These are phyloP conservation scores for Mus caroli DNA, from an alignment of 2,797 vertebrate genomes.

Conservation along the genomic window DNA sequence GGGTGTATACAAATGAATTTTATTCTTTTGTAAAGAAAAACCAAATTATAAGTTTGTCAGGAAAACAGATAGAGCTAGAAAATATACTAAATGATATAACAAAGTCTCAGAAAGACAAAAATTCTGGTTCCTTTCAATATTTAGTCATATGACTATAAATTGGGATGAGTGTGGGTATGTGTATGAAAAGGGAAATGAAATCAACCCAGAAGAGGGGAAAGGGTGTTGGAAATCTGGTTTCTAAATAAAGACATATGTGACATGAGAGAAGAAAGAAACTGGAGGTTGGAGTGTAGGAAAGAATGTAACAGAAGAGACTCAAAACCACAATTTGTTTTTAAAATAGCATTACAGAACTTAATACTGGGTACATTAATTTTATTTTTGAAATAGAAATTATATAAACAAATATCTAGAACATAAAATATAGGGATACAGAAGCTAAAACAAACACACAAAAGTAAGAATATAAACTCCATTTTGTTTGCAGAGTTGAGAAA, in stretches of 20 bases:
- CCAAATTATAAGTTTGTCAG: not conserved
- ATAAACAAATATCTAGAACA: not conserved
- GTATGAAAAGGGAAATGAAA: not conserved
- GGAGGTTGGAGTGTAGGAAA: too few species aligned
- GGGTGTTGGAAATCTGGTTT: not conserved
- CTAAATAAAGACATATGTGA: not conserved
- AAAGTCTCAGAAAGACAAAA: not conserved
- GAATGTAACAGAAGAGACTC: not conserved
- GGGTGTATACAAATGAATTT: accelerated
- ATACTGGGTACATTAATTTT: not conserved
- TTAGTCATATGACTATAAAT: not conserved
- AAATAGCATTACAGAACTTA: not conserved
- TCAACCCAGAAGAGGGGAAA: not conserved
- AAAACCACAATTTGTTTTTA: not conserved
- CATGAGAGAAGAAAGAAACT: not conserved
- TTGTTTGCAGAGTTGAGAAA: not conserved
- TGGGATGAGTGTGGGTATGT: not conserved
- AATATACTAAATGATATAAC: not conserved
- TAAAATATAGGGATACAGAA: not conserved
- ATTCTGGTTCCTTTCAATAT: not conserved
- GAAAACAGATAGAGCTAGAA: not conserved
- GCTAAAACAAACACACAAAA: not conserved
- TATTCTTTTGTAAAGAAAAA: not conserved
- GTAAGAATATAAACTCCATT: not conserved
- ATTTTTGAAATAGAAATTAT: not conserved